Percentiles rank a stretch among this genome's conserved stretches.
phyloP scores from a whole-genome alignment of 2,113 vertebrate genomes.

The Archilochus colubris region DNA sequence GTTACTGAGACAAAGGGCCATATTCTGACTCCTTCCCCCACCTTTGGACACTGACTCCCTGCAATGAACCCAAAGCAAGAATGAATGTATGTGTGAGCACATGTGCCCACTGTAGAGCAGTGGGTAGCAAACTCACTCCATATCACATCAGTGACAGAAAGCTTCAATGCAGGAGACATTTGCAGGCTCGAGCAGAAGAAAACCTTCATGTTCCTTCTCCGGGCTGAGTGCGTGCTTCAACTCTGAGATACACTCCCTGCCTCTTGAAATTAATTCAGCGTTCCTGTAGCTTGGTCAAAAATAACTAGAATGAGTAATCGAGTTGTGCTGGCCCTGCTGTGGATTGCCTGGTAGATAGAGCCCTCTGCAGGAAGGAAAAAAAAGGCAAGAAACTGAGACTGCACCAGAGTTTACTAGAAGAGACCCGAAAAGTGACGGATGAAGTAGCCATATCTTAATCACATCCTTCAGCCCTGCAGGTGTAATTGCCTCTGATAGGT shows the following conservation, averaged over 20 bases:
- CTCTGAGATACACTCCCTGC: conserved; percentile 29
- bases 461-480: background rate
- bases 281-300: conserved; percentile 46
- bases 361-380: conserved; percentile 61
- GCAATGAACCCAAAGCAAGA: background rate
- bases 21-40: background rate
- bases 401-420: background rate
- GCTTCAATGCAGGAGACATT: background rate
- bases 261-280: conserved; percentile 67
- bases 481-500: background rate
- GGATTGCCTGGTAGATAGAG: conserved; percentile 58
- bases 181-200: conserved; percentile 5
- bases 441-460: background rate
- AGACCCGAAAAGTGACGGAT: background rate
- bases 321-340: background rate
- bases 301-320: background rate
- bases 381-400: background rate
- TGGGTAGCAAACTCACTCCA: background rate
- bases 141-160: background rate
- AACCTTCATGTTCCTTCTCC: conserved; percentile 45
- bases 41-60: background rate
- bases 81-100: background rate
- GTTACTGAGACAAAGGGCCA: background rate
- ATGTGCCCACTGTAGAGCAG: background rate
- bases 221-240: background rate